Evolutionary conservation across 2,888 invertebrate genomes (phyloP).

Genomic region (Parnassius apollo): DNA sequence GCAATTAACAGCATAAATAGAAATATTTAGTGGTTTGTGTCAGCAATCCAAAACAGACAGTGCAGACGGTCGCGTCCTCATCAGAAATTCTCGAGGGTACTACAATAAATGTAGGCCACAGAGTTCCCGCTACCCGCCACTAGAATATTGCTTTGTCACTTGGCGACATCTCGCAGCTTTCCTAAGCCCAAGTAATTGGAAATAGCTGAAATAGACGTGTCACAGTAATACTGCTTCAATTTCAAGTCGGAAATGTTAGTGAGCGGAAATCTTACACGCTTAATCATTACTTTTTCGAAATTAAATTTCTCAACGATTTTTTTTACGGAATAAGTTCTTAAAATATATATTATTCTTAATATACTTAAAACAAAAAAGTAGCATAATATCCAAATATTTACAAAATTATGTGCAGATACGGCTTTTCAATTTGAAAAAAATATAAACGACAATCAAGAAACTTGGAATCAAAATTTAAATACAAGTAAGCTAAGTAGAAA

Average conservation of each 20-base stretch:
- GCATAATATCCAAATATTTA: too few species aligned
- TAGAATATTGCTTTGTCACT: constrained; percentile 80
- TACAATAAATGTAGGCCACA: constrained; percentile 77
- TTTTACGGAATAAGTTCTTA: too few species aligned
- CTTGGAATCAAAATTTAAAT: too few species aligned
- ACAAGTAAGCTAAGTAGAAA: too few species aligned
- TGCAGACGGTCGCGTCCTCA: constrained; percentile 67
- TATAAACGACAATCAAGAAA: too few species aligned
- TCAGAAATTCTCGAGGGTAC: constrained; percentile 74
- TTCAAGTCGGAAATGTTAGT: constrained; percentile 20
- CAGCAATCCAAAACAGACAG: constrained; percentile 64
- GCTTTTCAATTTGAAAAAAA: too few species aligned
- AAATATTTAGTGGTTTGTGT: constrained; percentile 61
- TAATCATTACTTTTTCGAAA: not conserved
- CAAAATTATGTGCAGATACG: too few species aligned
- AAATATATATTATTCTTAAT: too few species aligned
- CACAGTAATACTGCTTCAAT: constrained; percentile 53
- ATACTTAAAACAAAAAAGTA: too few species aligned
- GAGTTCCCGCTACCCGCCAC: constrained; percentile 62
- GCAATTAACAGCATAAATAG: constrained; percentile 38
- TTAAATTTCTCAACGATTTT: not conserved
- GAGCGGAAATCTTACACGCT: constrained; percentile 18
- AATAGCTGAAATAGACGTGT: constrained; percentile 78
- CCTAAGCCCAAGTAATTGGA: constrained; percentile 80
- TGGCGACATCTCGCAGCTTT: constrained; percentile 72